These are phyloP conservation scores for Athetis lepigone DNA, from an alignment of 2,888 invertebrate genomes.

Conservation along the genomic window DNA sequence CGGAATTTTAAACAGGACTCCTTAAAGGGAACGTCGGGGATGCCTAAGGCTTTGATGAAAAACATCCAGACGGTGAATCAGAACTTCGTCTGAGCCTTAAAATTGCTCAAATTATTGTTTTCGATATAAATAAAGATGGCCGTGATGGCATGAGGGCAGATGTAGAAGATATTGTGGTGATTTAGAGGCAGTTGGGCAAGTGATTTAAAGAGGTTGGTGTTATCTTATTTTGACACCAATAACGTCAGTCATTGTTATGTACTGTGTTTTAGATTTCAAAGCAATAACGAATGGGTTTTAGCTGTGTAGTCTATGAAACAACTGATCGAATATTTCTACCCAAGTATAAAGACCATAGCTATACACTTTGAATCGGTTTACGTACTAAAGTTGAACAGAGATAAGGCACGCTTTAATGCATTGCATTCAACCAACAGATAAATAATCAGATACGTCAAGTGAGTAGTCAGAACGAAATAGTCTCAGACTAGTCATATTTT, in stretches of 20 bases:
- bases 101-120: conserved; percentile 62
- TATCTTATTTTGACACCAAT: conserved; percentile 7
- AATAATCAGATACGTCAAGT: conserved; percentile 33
- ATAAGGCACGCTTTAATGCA: conserved; percentile 30
- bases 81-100: conserved; percentile 56
- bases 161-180: conserved; percentile 19
- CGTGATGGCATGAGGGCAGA: conserved; percentile 45
- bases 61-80: conserved; percentile 73
- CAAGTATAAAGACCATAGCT: conserved; percentile 4
- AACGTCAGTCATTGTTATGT: neutral
- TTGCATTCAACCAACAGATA: conserved; percentile 37
- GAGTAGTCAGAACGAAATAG: conserved; percentile 9
- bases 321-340: conserved; percentile 13
- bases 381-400: conserved; percentile 24
- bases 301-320: conserved; percentile 1
- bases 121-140: conserved; percentile 55
- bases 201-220: conserved; percentile 17
- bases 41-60: conserved; percentile 74
- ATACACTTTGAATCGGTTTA: conserved; percentile 13
- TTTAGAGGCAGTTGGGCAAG: conserved; percentile 20
- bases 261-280: neutral
- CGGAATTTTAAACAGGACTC: conserved; percentile 87
- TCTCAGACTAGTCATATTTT: conserved; percentile 23
- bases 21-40: conserved; percentile 81
- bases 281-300: conserved; percentile 18